Evolutionary conservation across 30 jellyfish, hydroid and myxozoan genomes (phyloP).

Genomic region (Hydractinia symbiolongicarpus): DNA sequence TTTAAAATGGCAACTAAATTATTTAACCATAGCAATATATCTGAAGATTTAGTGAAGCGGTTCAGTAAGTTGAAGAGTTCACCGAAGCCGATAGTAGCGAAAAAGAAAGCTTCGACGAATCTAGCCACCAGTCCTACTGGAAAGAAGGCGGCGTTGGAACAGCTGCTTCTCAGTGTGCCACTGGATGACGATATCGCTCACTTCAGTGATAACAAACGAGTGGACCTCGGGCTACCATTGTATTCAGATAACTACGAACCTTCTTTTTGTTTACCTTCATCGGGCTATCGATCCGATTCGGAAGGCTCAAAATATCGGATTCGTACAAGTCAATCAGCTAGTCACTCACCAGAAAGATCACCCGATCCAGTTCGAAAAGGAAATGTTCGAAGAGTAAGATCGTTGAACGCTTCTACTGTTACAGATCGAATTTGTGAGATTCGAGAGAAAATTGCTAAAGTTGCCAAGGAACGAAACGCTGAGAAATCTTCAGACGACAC

Average conservation of each 20-base stretch:
- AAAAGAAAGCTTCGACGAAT: neutral
- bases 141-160: conserved; percentile 13
- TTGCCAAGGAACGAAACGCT: neutral
- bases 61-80: conserved; percentile 2
- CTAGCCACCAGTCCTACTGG: conserved; percentile 13
- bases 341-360: conserved; percentile 11
- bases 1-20: conserved; percentile 7
- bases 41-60: conserved; percentile 5
- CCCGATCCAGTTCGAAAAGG: conserved; percentile 8
- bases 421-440: conserved; percentile 21
- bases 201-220: conserved; percentile 14
- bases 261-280: conserved; percentile 19
- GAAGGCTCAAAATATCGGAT: conserved; percentile 10
- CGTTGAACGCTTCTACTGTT: conserved; percentile 10
- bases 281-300: conserved; percentile 29
- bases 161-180: conserved; percentile 5
- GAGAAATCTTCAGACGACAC: neutral
- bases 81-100: too few relatives aligned
- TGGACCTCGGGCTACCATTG: neutral
- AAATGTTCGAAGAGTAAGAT: neutral
- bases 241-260: conserved; percentile 16
- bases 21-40: neutral
- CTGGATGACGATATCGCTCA: conserved; percentile 12
- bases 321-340: conserved; percentile 25
- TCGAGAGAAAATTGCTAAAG: neutral